Conservation (phyloP, 2,113 vertebrate genomes). For the Hucho hucho region DNA sequence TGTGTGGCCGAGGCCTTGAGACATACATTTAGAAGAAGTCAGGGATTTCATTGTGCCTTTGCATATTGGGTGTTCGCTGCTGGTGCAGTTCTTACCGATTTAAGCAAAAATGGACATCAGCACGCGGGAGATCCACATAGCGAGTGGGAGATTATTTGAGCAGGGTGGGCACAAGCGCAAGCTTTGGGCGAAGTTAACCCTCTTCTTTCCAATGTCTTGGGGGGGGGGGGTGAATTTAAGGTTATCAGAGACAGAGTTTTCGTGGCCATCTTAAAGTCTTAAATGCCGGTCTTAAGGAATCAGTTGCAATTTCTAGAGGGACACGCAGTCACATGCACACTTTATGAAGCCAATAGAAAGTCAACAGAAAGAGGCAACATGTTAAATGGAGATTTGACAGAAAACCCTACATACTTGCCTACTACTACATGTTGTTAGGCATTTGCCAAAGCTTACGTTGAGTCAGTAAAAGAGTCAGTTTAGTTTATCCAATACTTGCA, state of each 20-base stretch:
- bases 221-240: slow-evolving; percentile 46
- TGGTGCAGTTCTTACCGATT: slow-evolving; percentile 68
- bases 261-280: slow-evolving; percentile 24
- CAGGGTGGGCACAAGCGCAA: slow-evolving; percentile 8
- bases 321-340: not conserved
- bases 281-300: slow-evolving; percentile 37
- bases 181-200: slow-evolving; percentile 42
- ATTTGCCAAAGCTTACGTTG: no score
- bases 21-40: slow-evolving; percentile 72
- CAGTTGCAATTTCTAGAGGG: slow-evolving; percentile 53
- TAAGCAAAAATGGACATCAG: slow-evolving; percentile 74
- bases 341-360: not conserved
- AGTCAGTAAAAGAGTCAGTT: no score
- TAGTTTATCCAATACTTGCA: no score
- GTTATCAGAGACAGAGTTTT: slow-evolving; percentile 57
- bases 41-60: slow-evolving; percentile 76
- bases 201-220: slow-evolving; percentile 20
- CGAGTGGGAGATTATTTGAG: slow-evolving; percentile 30
- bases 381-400: no score
- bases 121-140: slow-evolving; percentile 56
- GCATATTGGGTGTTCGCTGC: slow-evolving; percentile 71
- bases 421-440: no score
- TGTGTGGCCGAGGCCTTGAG: slow-evolving; percentile 64
- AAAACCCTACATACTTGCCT: no score
- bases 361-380: not conserved